Base-by-base conservation (phyloP, 2,888 invertebrate species). In the Harmothoe impar region DNA sequence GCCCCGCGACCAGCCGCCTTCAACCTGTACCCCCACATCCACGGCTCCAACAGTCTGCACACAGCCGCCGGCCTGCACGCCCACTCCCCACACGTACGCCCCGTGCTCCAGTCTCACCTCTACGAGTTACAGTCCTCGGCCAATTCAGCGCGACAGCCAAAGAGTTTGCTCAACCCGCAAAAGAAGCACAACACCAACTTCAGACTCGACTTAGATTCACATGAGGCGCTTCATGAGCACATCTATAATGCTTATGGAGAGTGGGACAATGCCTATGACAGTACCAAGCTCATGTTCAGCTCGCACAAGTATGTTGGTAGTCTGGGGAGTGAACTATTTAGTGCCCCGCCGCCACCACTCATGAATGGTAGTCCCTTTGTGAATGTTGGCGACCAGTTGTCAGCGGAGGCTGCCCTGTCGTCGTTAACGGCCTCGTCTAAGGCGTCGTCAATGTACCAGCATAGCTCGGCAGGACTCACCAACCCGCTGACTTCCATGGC, bases 1-100 rank as follows among this genome's bases (percentile, higher is more conserved):
- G 91, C 94, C 17, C 94, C 95, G 23, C 93, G 94, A 89, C 95
- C 95, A 33, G 94, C 94, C 81, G 94, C 95, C 91, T 93, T 95
- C 12, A 94, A 95, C 91, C 94, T 95, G 85, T 95, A 95, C 93
- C 95, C 95, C 23, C 95, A 95, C 92, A 95, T 95, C 78, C 95
- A 95, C 91, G 95, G 95, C 62, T 93, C 94, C 51, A 93, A 94
- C 33, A 89, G 72, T 54, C 62, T 91, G 31, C 91, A 54, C 51
- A 56, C 89, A 15, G 25, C 89, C 7, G 35, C 89, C 86, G 92
- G 92, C n/a, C 89, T 91, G 62, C 91, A 92, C 56, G 92, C 92
- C 33, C 91, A 93, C 43, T 90, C 52, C 15, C 54, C 89, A 25
- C 94, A 93, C 86, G 92, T 93, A 15, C 92, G 93, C 81, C 94